A percentile compares a stretch with the other conserved stretches of the same genome.
phyloP scores from a whole-genome alignment of 1,140 invertebrate genomes.

The Drosophila busckii region DNA sequence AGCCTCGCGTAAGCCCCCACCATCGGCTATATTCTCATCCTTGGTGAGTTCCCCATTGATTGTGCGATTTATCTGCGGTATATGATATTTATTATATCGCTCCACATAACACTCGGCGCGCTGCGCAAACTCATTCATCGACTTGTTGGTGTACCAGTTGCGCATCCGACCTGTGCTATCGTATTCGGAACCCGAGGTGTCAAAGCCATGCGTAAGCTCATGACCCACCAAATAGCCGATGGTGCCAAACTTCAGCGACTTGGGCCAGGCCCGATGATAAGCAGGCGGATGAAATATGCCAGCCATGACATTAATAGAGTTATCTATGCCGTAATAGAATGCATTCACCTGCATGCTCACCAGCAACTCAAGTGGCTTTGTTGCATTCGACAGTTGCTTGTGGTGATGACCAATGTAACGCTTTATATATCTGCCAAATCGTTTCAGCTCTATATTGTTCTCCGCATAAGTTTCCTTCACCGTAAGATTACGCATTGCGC shows the following conservation, averaged over 20 bases:
- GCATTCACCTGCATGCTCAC: conserved; percentile 66
- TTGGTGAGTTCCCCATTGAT: conserved; percentile 83
- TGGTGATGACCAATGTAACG: conserved; percentile 50
- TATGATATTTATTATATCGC: conserved; percentile 81
- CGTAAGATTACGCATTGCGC: conserved; percentile 37
- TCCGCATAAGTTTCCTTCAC: conserved; percentile 26
- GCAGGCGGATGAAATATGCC: conserved; percentile 97
- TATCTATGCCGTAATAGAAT: conserved; percentile 70
- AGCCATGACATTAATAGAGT: conserved; percentile 81
- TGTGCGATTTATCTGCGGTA: conserved; percentile 80
- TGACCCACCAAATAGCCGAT: conserved; percentile 64
- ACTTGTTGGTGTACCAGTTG: conserved; percentile 75
- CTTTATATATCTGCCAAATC: conserved; percentile 16
- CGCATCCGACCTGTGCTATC: conserved; percentile 33
- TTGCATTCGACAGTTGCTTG: conserved; percentile 20
- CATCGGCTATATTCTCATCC: conserved; percentile 87
- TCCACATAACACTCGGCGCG: conserved; percentile 87
- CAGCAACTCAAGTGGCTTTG: conserved; percentile 58
- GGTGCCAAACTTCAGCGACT: conserved; percentile 64
- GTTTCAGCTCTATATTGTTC: conserved; percentile 41
- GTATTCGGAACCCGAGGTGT: conserved; percentile 41
- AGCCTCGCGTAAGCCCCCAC: conserved; percentile 93
- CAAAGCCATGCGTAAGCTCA: conserved; percentile 71
- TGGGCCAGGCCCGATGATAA: conserved; percentile 83
- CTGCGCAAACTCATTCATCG: conserved; percentile 36